Base-by-base conservation (phyloP, 2,797 vertebrate species). In the Lepus oiostolus region DNA sequence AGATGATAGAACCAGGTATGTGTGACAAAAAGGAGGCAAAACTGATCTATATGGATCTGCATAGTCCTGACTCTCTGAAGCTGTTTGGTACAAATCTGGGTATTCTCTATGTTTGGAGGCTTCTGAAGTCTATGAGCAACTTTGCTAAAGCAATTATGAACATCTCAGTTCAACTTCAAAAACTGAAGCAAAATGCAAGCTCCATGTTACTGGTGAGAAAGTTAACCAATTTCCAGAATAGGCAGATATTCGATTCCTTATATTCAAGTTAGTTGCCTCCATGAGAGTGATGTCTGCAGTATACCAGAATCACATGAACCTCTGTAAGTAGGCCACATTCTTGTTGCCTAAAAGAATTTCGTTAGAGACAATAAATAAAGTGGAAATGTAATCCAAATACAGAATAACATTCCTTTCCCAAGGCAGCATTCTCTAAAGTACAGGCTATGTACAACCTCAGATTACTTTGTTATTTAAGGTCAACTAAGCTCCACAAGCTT, bases 191-290 rank as follows among this genome's bases (percentile, higher is more conserved):
- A 93, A 47, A n/a, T 10, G 35, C n/a, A 95, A 94, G 24, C 77
- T 68, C 47, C 6, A 87, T 89, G 52, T 70, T 81, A 50, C 21
- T 0, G 0, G 5, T n/a, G 32, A 62, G 93, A 93, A 84, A 80
- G 19, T 52, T 9, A 47, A 65, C 13, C 85, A 86, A 65, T 38
- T 95, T 81, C 35, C 30, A 95, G 32, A 63, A 47, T 58, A 86
- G 76, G 30, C 2, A 75, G 67, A 19, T 30, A 70, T 30, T 12
- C 82, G 21, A 85, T 11, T 95, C 16, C 42, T 63, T 84, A 35
- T 0, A 0, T 47, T 9, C 42, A 47, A 47, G 42, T 47, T 2
- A 16, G 5, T 8, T 7, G 0, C 0, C 70, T 35, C 63, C 58
- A 92, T 9, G 21, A 12, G 68, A 24, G 4, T 76, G 88, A 86